Evolutionary conservation across 2,113 vertebrate species (phyloP).

Genomic region (Halichoerus grypus): DNA sequence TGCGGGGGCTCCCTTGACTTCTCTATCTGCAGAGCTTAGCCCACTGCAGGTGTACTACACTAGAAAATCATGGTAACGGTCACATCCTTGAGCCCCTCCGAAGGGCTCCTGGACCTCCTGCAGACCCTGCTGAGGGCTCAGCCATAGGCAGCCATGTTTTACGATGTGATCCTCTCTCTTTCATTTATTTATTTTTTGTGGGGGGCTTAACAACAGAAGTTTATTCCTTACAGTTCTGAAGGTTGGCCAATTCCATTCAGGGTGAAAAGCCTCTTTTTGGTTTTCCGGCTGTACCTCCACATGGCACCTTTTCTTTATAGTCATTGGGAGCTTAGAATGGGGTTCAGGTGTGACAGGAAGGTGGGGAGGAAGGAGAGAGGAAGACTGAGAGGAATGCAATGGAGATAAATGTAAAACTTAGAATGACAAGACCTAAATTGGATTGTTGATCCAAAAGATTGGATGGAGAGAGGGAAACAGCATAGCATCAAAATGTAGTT

Average conservation of each 20-base stretch:
- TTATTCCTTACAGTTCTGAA: neutral
- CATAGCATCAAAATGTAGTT: too few relatives aligned
- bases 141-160: neutral
- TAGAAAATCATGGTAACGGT: neutral
- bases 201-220: neutral
- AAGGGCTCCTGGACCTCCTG: neutral
- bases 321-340: neutral
- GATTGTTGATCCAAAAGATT: neutral
- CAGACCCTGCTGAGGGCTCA: neutral
- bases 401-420: neutral
- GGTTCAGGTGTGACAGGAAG: neutral
- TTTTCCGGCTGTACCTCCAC: neutral
- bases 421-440: neutral
- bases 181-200: neutral
- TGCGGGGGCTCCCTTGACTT: neutral
- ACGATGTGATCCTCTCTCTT: neutral
- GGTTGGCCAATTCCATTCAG: neutral
- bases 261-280: neutral
- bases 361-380: neutral
- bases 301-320: neutral
- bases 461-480: neutral
- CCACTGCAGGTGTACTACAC: neutral
- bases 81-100: neutral
- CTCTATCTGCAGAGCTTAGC: neutral
- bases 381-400: neutral